Percentiles rank a stretch among this genome's conserved stretches.
Evolutionary conservation across 2,888 invertebrate species (phyloP).

Genomic region (Fragum sueziense): DNA sequence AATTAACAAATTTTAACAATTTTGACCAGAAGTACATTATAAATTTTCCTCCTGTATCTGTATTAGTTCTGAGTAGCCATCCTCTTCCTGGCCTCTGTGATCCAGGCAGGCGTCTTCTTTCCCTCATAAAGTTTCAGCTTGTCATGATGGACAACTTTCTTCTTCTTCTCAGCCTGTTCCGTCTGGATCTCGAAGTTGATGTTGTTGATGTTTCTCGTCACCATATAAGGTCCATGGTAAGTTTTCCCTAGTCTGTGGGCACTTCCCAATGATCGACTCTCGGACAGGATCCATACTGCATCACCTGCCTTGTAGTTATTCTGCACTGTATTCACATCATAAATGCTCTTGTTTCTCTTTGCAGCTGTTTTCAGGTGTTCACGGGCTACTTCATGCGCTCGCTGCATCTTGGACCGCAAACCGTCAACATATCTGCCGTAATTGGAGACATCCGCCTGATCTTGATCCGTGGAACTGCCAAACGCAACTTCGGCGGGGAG

Average conservation of each 20-base stretch:
- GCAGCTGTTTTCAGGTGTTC: constrained; percentile 29
- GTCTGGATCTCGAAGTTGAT: constrained; percentile 28
- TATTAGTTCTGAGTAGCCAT: too few relatives aligned
- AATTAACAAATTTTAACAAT: too few relatives aligned
- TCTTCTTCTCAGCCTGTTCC: too few relatives aligned
- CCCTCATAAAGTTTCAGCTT: constrained; percentile 29
- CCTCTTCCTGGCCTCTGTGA: neutral
- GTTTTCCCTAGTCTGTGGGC: constrained; percentile 27
- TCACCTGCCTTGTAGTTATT: constrained; percentile 32
- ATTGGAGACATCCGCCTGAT: neutral
- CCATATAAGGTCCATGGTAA: constrained; percentile 40
- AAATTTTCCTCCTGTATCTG: too few relatives aligned
- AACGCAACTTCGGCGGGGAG: constrained; percentile 45
- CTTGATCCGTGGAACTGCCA: neutral
- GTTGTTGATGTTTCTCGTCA: constrained; percentile 2
- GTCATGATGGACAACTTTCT: too few relatives aligned
- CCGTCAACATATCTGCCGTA: too few relatives aligned
- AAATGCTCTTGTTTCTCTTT: constrained; percentile 27
- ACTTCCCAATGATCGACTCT: constrained; percentile 18
- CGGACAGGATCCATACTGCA: constrained; percentile 31
- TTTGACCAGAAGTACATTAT: too few relatives aligned
- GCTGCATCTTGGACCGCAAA: too few relatives aligned
- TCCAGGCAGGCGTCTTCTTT: neutral
- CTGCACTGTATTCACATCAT: constrained; percentile 31
- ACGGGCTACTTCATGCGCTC: constrained; percentile 12